These are phyloP conservation scores for Pandemis heparana DNA, from an alignment of 2,888 invertebrate species.

Conservation along the genomic window DNA sequence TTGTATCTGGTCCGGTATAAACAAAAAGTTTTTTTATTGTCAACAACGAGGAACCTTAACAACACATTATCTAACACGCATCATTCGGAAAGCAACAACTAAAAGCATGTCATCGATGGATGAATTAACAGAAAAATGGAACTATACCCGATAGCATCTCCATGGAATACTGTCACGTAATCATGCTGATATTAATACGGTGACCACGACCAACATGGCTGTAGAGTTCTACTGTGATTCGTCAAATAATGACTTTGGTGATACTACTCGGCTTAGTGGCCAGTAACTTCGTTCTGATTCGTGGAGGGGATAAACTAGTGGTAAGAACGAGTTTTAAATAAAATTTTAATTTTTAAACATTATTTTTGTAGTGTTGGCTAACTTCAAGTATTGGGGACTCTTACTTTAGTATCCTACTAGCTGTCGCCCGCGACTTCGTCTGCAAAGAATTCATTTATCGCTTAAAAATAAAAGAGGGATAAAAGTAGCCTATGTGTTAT, in stretches of 20 bases:
- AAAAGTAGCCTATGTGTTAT: too few relatives aligned
- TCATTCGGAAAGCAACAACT: neutral
- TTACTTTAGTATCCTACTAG: too few relatives aligned
- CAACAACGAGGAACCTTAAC: neutral
- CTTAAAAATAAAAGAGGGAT: too few relatives aligned
- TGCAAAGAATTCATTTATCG: too few relatives aligned
- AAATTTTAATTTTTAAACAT: neutral
- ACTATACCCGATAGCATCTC: neutral
- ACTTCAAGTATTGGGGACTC: too few relatives aligned
- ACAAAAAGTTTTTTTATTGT: neutral
- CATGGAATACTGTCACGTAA: neutral
- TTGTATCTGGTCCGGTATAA: too few relatives aligned
- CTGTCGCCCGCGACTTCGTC: too few relatives aligned
- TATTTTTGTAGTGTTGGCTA: too few relatives aligned
- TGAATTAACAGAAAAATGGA: too few relatives aligned
- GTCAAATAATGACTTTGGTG: constrained; percentile 21
- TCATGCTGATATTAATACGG: neutral
- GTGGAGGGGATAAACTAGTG: constrained; percentile 14
- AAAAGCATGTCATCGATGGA: neutral
- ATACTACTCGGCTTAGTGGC: neutral
- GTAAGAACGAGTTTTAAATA: constrained; percentile 12
- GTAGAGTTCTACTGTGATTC: neutral
- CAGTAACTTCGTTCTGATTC: neutral
- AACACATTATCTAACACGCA: neutral
- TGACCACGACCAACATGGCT: neutral